Evolutionary conservation across 1,140 invertebrate species (phyloP), one percentile per base, ranked within the genome.

Genomic region (Euwallacea similis): DNA sequence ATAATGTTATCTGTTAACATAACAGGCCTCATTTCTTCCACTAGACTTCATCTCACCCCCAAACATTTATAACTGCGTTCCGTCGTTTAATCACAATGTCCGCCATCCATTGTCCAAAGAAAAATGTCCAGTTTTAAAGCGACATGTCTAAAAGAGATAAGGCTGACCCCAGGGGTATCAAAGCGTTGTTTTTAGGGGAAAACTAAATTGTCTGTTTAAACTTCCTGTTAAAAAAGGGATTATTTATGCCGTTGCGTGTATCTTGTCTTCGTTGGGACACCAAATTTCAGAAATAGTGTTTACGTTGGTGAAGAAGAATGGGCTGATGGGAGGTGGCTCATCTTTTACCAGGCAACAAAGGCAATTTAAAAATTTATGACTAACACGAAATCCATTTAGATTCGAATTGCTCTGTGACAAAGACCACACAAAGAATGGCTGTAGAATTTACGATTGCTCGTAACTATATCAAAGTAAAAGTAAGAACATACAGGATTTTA

Each of bases 11-110:
- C 54, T 47, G 21, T 67, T 58, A 67, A 67, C 66, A 60, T 67
- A 67, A 67, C 43, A 42, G 16, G 60, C n/a, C 46, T 42, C 54
- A 70, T 64, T 70, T 70, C 61, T 70, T 70, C 68, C 68, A 46
- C 68, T 33, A 56, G 68, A 64, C 47, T 64, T 54, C 44, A 64
- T 64, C 53, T 58, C 41, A 58, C 59, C 59, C 42, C 59, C 59
- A 42, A 61, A 61, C 59, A 61, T 61, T 61, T 61, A 61, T 61
- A 56, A 70, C 54, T 8, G 13, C 41, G 60, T 70, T 56, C 44
- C 68, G 60, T 58, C 68, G 42, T 70, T 70, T 70, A 70, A 70
- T 70, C 68, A 70, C 63, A 70, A 70, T 50, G 68, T 64, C 68
- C 53, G 10, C 60, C 68, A 56, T 63, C 61, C 61, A 70, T 68